A percentile compares a stretch with the other conserved stretches of the same genome.
These are phyloP conservation scores for Platyura marginata DNA, from an alignment of 1,140 invertebrate genomes.

Conservation along the genomic window DNA sequence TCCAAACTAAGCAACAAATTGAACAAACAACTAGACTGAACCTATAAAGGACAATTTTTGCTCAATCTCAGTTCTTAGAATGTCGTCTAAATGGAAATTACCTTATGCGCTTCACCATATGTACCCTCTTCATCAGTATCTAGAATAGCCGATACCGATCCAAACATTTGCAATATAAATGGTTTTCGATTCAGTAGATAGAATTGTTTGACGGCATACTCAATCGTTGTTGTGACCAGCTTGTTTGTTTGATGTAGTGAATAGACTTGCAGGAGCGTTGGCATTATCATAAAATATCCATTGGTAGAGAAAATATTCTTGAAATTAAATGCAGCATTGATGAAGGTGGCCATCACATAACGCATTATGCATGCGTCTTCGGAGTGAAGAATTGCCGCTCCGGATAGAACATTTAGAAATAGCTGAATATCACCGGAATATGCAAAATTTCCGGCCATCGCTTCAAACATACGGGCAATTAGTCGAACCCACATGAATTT, in stretches of 20 bases:
- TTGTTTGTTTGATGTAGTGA: constrained; percentile 95
- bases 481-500: constrained; percentile 98
- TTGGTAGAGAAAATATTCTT: constrained; percentile 98
- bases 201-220: constrained; percentile 97
- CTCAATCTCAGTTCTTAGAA: too few relatives aligned
- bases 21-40: constrained; percentile 78
- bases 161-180: constrained; percentile 98
- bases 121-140: constrained; percentile 78
- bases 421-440: constrained; percentile 94
- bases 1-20: constrained; percentile 81
- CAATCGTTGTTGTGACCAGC: constrained; percentile 83
- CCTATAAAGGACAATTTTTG: constrained; percentile 36
- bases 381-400: constrained; percentile 88
- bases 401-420: constrained; percentile 95
- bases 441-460: constrained; percentile 95
- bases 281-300: constrained; percentile 94
- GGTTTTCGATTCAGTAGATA: constrained; percentile 97
- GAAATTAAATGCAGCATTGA: constrained; percentile 95
- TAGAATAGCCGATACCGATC: constrained; percentile 87
- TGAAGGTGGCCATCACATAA: constrained; percentile 90
- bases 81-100: too few relatives aligned
- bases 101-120: constrained; percentile 80
- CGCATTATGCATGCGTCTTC: constrained; percentile 91
- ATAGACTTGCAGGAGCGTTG: constrained; percentile 89
- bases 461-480: constrained; percentile 94